Conservation (phyloP, 2,113 vertebrate species). For the Dendropsophus ebraccatus region DNA sequence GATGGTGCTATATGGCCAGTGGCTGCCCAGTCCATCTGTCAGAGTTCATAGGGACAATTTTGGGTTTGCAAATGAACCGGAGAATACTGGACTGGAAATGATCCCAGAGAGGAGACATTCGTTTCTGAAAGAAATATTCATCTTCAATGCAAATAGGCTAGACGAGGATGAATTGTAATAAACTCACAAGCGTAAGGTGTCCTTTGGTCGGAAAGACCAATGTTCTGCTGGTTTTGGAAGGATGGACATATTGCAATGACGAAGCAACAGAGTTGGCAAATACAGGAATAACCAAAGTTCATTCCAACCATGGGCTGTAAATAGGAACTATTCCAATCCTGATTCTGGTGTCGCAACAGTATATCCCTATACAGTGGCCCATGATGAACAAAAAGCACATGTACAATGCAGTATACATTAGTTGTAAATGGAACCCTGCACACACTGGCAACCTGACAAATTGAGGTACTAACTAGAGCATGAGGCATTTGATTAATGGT, state of each 20-base stretch:
- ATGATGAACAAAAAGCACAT: too few relatives aligned
- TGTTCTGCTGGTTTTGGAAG: constrained; percentile 43
- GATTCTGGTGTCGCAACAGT: background rate
- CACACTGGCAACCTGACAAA: too few relatives aligned
- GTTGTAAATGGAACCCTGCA: too few relatives aligned
- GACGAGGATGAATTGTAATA: background rate
- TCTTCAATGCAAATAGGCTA: background rate
- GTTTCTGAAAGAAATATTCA: background rate
- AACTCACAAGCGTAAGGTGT: constrained; percentile 13
- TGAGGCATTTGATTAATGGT: too few relatives aligned
- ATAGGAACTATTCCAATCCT: background rate
- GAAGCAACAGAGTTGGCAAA: background rate
- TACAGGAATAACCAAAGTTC: constrained; percentile 29
- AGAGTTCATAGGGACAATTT: constrained; percentile 2
- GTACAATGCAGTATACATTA: too few relatives aligned
- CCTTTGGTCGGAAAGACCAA: constrained; percentile 39
- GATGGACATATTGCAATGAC: background rate
- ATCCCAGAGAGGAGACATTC: background rate
- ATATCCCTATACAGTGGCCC: too few relatives aligned
- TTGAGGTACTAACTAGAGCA: too few relatives aligned
- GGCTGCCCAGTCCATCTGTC: background rate
- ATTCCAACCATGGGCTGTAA: background rate
- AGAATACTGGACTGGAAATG: background rate
- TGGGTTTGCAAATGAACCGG: background rate
- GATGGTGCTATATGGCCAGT: background rate